phyloP scores from a whole-genome alignment of 2,888 invertebrate genomes.

The Machimus rusticus region DNA sequence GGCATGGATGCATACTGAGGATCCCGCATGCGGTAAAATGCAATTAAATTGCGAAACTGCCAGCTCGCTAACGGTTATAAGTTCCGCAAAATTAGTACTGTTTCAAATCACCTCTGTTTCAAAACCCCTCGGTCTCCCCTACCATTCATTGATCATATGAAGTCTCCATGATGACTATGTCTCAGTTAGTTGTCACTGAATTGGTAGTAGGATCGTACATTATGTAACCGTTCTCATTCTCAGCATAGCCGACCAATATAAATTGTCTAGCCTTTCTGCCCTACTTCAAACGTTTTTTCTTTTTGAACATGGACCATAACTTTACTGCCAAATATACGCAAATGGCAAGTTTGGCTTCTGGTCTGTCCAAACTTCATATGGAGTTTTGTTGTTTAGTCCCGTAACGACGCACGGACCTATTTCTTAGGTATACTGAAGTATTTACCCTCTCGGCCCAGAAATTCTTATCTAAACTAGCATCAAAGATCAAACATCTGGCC shows the following conservation, averaged over 20 bases:
- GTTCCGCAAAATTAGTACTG: no score
- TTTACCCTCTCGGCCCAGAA: conserved; percentile 55
- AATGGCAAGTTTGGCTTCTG: conserved; percentile 54
- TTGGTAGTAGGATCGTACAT: background rate
- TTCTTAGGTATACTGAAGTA: conserved; percentile 36
- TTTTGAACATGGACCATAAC: conserved; percentile 55
- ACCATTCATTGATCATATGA: background rate
- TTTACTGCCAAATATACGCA: conserved; percentile 56
- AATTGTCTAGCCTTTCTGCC: background rate
- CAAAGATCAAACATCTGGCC: conserved; percentile 51
- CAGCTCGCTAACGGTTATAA: no score
- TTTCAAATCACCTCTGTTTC: no score
- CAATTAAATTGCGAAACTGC: no score
- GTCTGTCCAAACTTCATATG: conserved; percentile 52
- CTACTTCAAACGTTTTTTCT: conserved; percentile 52
- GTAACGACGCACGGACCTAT: conserved; percentile 30
- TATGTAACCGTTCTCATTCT: background rate
- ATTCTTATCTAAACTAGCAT: conserved; percentile 49
- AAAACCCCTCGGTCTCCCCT: no score
- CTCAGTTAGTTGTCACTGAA: background rate
- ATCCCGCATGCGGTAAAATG: no score
- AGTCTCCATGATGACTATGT: background rate
- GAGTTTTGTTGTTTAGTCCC: conserved; percentile 50
- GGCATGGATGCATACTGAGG: no score
- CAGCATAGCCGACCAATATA: background rate